Evolutionary conservation across 2,888 invertebrate species (phyloP).

Genomic region (Hedychridium roseum): DNA sequence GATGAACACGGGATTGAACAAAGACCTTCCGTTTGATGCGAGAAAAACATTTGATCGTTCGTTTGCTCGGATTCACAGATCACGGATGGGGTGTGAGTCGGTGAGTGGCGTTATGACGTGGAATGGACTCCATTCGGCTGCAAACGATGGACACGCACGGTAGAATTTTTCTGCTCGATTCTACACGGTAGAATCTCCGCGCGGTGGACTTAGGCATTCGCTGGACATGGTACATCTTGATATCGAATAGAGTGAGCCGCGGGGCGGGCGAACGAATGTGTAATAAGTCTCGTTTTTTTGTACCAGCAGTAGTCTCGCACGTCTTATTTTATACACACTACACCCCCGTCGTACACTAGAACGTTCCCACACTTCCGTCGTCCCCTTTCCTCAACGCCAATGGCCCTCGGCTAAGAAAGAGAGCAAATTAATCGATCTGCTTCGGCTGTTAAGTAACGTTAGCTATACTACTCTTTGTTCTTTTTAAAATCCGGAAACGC

Average conservation of each 20-base stretch:
- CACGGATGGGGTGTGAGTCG: conserved; percentile 19
- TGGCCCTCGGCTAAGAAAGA: conserved; percentile 8
- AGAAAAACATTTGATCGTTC: conserved; percentile 25
- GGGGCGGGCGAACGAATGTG: conserved; percentile 47
- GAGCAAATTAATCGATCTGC: conserved; percentile 24
- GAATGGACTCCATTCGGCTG: conserved; percentile 35
- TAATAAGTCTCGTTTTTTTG: conserved; percentile 52
- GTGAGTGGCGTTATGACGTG: conserved; percentile 30
- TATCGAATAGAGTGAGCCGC: conserved; percentile 42
- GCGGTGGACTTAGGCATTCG: conserved; percentile 50
- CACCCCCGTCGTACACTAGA: conserved; percentile 38
- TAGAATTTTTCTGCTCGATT: conserved; percentile 38
- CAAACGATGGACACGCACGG: conserved; percentile 40
- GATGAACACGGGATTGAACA: conserved; percentile 34
- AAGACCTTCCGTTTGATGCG: too few relatives aligned
- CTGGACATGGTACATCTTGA: conserved; percentile 46
- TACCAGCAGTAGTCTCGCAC: conserved; percentile 44
- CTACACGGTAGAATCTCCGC: conserved; percentile 55
- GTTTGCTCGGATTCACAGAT: conserved; percentile 16
- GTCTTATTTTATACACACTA: conserved; percentile 48
- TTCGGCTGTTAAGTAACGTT: conserved; percentile 38
- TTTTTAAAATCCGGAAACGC: conserved; percentile 41
- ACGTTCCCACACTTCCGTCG: conserved; percentile 22
- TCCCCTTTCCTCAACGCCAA: conserved; percentile 6
- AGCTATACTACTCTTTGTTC: conserved; percentile 34